Base-by-base conservation (phyloP, 2,797 vertebrate species). In the Lagocephalus sceleratus region DNA sequence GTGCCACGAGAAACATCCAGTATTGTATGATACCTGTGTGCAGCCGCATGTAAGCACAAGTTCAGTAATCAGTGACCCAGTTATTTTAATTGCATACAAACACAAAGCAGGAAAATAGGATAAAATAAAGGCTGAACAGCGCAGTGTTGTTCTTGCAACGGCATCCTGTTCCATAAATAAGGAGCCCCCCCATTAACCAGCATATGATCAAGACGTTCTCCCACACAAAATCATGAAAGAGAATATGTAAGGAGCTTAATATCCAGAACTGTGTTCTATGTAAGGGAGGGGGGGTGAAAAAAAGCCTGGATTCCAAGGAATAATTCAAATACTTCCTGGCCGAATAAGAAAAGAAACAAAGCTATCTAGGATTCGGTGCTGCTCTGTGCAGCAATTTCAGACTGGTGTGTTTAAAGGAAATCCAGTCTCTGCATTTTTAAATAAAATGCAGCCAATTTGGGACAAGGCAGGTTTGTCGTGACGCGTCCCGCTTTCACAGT, bases 71-170 rank as follows among this genome's bases (percentile, higher is more conserved):
- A 79, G 77, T 84, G 90, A 90, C 90, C 89, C 81, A 92, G 79
- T 89, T 92, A 78, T 88, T 91, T 91, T 89, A 92, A 91, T 91
- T 91, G 89, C 87, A 84, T 80, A 76, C 79, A 87, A 89, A 90
- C 83, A 85, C 81, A 87, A 84, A 85, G 73, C 17, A 73, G 20
- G 49, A 47, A 19, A n/a, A 19, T n/a, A 42, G 40, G 40, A 42
- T n/a, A 68, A 75, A 82, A 42, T n/a, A 83, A 78, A 79, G 82
- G 65, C 85, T 83, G 85, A 86, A 89, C 81, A 84, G 71, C 67
- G 68, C 75, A 81, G 69, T 72, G 79, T 86, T 87, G 81, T 89
- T 90, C 81, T 59, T 82, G 57, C 74, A 76, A 55, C 57, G 67
- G 70, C 69, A 63, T 83, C 60, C 58, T 75, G 66, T 63, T 66